Percentiles rank a stretch among this genome's conserved stretches.
phyloP scores from a whole-genome alignment of 2,113 vertebrate species.

The Phylloscopus whistleri region DNA sequence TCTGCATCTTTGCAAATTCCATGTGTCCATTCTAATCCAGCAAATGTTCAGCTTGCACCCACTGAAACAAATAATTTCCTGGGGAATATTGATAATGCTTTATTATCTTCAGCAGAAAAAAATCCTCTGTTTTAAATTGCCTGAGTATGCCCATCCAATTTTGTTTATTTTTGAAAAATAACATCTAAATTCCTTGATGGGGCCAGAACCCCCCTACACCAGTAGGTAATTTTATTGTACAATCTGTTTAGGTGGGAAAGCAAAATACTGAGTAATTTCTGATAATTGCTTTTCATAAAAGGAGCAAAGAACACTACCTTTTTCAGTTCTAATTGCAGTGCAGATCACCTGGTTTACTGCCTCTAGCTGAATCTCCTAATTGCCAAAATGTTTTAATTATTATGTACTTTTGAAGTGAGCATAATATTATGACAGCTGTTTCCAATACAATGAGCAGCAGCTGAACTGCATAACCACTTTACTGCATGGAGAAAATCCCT shows the following conservation, averaged over 20 bases:
- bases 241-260: not conserved
- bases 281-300: not conserved
- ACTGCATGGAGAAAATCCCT: not conserved
- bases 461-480: constrained; percentile 11
- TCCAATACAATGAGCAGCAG: constrained; percentile 42
- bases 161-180: not conserved
- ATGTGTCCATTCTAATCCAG: not conserved
- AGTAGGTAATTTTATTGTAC: not conserved
- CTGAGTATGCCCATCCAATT: not conserved
- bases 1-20: not conserved
- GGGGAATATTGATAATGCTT: not conserved
- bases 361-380: constrained; percentile 48
- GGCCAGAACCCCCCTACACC: not conserved
- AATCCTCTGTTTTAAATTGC: not conserved
- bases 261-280: not conserved
- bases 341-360: constrained; percentile 63
- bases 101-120: not conserved
- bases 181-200: not conserved
- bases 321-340: constrained; percentile 57
- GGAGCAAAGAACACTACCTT: not conserved
- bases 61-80: not conserved
- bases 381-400: constrained; percentile 64
- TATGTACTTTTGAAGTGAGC: constrained; percentile 41
- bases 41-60: not conserved
- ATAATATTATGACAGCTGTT: constrained; percentile 66